Base-by-base conservation (phyloP, 2,797 vertebrate species). In the Cirrhinus molitorella region DNA sequence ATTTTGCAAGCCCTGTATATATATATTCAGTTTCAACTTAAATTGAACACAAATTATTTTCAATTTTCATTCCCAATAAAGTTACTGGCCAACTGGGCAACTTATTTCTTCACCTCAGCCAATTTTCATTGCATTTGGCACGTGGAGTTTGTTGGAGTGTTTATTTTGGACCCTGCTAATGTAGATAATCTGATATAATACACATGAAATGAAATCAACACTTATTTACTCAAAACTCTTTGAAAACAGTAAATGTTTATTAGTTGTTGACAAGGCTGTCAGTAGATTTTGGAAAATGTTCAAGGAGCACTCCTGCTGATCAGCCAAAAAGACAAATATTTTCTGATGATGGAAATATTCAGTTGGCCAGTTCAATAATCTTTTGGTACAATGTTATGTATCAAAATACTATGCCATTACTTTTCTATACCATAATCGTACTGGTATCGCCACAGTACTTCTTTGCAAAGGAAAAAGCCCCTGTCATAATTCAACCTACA, bases 401-500 rank as follows among this genome's bases (percentile, higher is more conserved):
- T 80, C 5, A 47, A 47, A 34, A 71, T 23, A 34, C 6, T 5
- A n/a, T n/a, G n/a, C n/a, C n/a, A 19, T 80, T 59, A 59, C 47
- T 17, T 19, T 40, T 8, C 9, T 25, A 31, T 59, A 25, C 23
- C 55, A 61, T 45, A 17, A 61, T 10, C 28, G 11, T 53, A 53
- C 47, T 25, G 4, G 25, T 47, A 10, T 37, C 9, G 2, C 47
- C 31, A 73, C 19, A 53, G 28, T 53, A 73, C 47, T 57, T 57
- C 19, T 37, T 80, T 66, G 45, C 55, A 45, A 71, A 28, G 3
- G 4, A 57, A 59, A 59, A 49, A 68, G n/a, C 21, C 43, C 75
- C 65, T 19, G 16, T 81, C 80, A 63, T 63, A 73, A 74, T 28
- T 65, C 59, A 7, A n/a, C 66, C 28, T 53, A 70, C 65, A 61